Evolutionary conservation across 92 coral and sea anemone species (phyloP).

Genomic region (Phenganax stokvisi): DNA sequence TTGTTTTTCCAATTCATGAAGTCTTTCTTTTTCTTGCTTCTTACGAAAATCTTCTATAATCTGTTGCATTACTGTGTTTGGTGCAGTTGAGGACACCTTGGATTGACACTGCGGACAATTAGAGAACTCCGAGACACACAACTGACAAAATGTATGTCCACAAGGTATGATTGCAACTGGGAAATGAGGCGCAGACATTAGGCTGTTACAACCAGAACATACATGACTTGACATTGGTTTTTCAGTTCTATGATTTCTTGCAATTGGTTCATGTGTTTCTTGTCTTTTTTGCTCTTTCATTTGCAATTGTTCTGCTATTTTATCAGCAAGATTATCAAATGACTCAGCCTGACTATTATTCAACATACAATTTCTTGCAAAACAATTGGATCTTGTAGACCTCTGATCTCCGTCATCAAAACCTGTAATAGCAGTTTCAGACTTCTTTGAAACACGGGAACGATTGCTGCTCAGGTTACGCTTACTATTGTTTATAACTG

Average conservation of each 20-base stretch:
- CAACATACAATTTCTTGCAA: constrained; percentile 1
- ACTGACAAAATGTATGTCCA: constrained; percentile 91
- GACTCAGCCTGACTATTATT: constrained; percentile 48
- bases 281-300: constrained; percentile 35
- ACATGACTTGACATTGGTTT: constrained; percentile 76
- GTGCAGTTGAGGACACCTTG: constrained; percentile 75
- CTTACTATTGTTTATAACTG: not conserved
- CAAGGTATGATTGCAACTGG: constrained; percentile 94
- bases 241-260: constrained; percentile 31
- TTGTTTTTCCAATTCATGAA: constrained; percentile 81
- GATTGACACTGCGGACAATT: constrained; percentile 86
- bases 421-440: constrained; percentile 19
- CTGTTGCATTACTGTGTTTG: constrained; percentile 84
- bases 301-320: constrained; percentile 68
- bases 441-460: constrained; percentile 20
- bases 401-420: constrained; percentile 23
- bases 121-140: constrained; percentile 66
- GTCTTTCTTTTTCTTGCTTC: constrained; percentile 80
- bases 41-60: constrained; percentile 72
- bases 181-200: constrained; percentile 76
- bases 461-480: constrained; percentile 26
- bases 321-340: constrained; percentile 77
- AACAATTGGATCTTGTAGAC: constrained; percentile 24
- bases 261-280: constrained; percentile 33
- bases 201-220: constrained; percentile 69